phyloP scores from a whole-genome alignment of 2,113 vertebrate genomes.

The Anser cygnoides region DNA sequence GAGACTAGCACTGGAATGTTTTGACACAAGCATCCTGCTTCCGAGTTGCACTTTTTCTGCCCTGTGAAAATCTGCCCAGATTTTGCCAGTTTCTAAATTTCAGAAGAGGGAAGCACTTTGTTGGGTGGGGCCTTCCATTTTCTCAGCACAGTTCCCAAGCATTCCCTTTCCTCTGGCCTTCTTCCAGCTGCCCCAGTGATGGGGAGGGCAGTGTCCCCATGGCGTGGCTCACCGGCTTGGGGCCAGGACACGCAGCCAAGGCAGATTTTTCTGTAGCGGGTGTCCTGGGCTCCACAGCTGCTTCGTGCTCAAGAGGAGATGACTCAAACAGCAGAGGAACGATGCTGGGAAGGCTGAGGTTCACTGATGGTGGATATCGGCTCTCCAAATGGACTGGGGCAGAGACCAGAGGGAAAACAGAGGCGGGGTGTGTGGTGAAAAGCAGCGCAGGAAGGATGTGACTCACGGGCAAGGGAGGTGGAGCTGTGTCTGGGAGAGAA shows the following conservation, averaged over 20 bases:
- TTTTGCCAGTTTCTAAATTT: background rate
- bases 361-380: background rate
- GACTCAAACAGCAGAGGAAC: background rate
- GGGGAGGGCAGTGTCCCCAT: background rate
- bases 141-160: background rate
- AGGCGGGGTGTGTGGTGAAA: background rate
- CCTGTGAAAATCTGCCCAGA: background rate
- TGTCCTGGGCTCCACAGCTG: background rate
- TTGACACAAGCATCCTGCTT: background rate
- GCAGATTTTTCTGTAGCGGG: background rate
- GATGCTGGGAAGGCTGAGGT: background rate
- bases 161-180: background rate
- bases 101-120: background rate
- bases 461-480: background rate
- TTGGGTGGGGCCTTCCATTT: slow-evolving; percentile 1
- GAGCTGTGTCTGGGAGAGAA: background rate
- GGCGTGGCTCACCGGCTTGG: background rate
- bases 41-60: background rate
- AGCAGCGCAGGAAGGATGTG: background rate
- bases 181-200: background rate
- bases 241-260: background rate
- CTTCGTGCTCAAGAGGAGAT: background rate
- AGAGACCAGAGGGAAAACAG: background rate
- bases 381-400: background rate
- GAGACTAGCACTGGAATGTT: background rate